Evolutionary conservation across 2,797 vertebrate species (phyloP).

Genomic region (Propithecus deckenii): DNA sequence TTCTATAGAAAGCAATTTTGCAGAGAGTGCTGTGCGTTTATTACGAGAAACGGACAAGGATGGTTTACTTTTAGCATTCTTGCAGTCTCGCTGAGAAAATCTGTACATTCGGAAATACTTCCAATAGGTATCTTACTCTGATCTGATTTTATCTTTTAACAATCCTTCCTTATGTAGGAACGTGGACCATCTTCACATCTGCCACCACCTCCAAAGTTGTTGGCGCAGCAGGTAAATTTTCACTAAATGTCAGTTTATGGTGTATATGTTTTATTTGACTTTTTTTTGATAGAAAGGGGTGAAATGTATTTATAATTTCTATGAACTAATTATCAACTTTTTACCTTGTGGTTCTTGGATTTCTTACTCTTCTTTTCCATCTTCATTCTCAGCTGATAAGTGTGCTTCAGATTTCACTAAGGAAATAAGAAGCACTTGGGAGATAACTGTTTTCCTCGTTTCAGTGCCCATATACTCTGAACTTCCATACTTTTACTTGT

Average conservation of each 20-base stretch:
- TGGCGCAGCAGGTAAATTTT: slow-evolving; percentile 84
- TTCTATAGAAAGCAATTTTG: background rate
- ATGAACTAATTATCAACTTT: background rate
- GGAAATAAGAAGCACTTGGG: background rate
- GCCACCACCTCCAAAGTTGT: slow-evolving; percentile 84
- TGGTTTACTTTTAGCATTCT: background rate
- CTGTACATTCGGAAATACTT: background rate
- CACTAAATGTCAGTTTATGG: background rate
- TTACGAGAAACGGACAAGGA: background rate
- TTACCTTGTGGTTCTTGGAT: background rate
- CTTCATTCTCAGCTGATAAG: background rate
- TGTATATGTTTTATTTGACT: background rate
- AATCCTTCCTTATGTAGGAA: slow-evolving; percentile 79
- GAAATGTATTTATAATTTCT: background rate
- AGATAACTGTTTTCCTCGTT: background rate
- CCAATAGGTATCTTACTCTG: background rate
- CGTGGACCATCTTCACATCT: slow-evolving; percentile 79
- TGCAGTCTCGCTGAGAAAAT: background rate
- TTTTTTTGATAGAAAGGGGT: background rate
- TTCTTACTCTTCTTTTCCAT: background rate
- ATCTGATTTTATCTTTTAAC: background rate
- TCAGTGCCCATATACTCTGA: background rate
- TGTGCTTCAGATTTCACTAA: background rate
- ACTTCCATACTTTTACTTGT: background rate
- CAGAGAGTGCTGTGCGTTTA: background rate